Percentiles rank a stretch among this genome's conserved stretches.
phyloP scores from a whole-genome alignment of 2,888 invertebrate species.

The Oscheius sp. region DNA sequence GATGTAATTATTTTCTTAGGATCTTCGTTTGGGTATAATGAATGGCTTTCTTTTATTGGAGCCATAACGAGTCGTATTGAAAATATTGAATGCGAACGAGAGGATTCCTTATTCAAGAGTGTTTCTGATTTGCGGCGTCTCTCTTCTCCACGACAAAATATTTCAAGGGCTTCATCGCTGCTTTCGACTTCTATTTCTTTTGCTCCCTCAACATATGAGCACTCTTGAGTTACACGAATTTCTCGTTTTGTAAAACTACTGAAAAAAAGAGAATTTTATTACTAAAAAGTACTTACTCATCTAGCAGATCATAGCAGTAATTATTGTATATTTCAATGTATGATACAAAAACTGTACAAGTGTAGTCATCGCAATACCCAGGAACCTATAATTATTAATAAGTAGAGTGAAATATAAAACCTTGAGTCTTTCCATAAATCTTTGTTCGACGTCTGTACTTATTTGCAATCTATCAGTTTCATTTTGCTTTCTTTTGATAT shows the following conservation, averaged over 20 bases:
- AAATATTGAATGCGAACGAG: constrained; percentile 94
- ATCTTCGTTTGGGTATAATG: constrained; percentile 38
- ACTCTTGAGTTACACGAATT: constrained; percentile 34
- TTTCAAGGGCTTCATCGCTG: constrained; percentile 91
- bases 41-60: constrained; percentile 76
- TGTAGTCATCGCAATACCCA: constrained; percentile 73
- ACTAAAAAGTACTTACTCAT: too few species aligned
- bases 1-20: constrained; percentile 81
- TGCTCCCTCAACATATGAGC: constrained; percentile 90
- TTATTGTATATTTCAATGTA: constrained; percentile 97
- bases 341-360: constrained; percentile 89
- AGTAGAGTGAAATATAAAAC: too few species aligned
- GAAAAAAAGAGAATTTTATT: too few species aligned
- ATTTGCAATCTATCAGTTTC: constrained; percentile 32
- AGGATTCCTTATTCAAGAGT: constrained; percentile 89
- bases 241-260: constrained; percentile 37
- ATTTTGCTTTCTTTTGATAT: constrained; percentile 35
- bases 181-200: constrained; percentile 92
- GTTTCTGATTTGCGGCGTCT: constrained; percentile 92
- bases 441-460: constrained; percentile 40
- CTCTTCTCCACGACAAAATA: constrained; percentile 78
- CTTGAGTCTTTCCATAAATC: constrained; percentile 40
- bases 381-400: too few species aligned
- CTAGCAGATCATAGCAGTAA: constrained; percentile 91
- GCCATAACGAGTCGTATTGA: constrained; percentile 89